Percentiles rank a stretch among this genome's conserved stretches.
Evolutionary conservation across 2,888 invertebrate genomes (phyloP).

Genomic region (Drosophila mimetica): DNA sequence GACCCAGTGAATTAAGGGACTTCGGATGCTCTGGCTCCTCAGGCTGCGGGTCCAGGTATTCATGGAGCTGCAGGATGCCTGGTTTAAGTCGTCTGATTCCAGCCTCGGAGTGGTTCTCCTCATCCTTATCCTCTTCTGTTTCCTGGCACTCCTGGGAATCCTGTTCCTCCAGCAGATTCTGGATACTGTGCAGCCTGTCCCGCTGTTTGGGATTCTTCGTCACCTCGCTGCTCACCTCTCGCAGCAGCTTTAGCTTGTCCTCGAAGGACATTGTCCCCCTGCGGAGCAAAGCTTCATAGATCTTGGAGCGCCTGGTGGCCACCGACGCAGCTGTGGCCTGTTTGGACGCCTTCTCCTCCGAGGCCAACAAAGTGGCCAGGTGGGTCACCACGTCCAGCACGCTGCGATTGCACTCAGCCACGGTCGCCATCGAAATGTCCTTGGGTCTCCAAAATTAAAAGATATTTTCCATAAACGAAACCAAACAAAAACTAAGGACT

Average conservation of each 20-base stretch:
- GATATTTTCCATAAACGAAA: constrained; percentile 5
- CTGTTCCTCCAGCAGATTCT: neutral
- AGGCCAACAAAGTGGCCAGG: constrained; percentile 26
- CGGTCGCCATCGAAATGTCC: constrained; percentile 16
- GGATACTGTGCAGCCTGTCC: neutral
- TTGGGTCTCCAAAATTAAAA: neutral
- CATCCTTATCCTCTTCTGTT: too few relatives aligned
- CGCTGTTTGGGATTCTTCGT: neutral
- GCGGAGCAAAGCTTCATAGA: constrained; percentile 18
- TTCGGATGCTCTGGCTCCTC: neutral
- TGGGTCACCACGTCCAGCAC: constrained; percentile 28
- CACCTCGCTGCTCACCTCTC: neutral
- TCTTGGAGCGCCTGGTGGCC: constrained; percentile 16
- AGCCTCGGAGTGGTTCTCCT: neutral
- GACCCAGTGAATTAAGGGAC: constrained; percentile 1
- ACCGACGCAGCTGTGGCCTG: constrained; percentile 17
- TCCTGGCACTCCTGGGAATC: too few relatives aligned
- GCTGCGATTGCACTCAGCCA: constrained; percentile 29
- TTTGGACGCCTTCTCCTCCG: neutral
- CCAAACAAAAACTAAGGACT: constrained; percentile 1
- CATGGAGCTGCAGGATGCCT: constrained; percentile 8
- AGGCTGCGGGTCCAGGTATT: neutral
- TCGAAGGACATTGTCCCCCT: constrained; percentile 10
- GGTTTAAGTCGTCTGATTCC: neutral
- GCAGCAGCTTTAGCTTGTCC: neutral